These are phyloP conservation scores for Melanargia galathea DNA, from an alignment of 2,888 invertebrate genomes.

Conservation along the genomic window DNA sequence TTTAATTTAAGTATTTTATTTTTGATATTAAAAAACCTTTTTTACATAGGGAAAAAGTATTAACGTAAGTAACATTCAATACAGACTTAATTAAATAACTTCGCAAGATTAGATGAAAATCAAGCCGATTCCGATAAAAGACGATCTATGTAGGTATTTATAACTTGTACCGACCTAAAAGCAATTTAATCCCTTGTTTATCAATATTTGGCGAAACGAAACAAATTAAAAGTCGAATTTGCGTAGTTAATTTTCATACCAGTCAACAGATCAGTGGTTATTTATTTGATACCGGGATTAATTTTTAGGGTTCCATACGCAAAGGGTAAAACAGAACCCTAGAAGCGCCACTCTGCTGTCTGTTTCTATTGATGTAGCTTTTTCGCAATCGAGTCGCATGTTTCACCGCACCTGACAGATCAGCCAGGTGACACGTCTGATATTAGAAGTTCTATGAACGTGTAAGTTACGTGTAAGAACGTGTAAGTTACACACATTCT, in stretches of 20 bases:
- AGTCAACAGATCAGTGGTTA: background rate
- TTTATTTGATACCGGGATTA: background rate
- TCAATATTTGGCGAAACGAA: constrained; percentile 27
- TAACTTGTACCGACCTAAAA: constrained; percentile 20
- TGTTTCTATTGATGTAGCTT: too few relatives aligned
- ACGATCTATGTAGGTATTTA: constrained; percentile 31
- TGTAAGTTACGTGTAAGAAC: constrained; percentile 19
- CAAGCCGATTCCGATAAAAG: constrained; percentile 27
- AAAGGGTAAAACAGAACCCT: too few relatives aligned
- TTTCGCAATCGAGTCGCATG: background rate
- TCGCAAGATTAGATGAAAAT: constrained; percentile 22
- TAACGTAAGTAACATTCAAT: too few relatives aligned
- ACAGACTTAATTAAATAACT: constrained; percentile 10
- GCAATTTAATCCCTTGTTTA: constrained; percentile 29
- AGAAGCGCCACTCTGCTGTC: too few relatives aligned
- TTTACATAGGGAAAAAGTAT: too few relatives aligned
- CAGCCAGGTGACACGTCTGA: background rate
- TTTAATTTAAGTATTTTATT: too few relatives aligned
- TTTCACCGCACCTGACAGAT: background rate
- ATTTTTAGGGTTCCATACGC: too few relatives aligned
- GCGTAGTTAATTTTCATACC: background rate
- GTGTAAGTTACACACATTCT: constrained; percentile 27
- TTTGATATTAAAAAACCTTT: too few relatives aligned
- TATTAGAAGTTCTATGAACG: background rate
- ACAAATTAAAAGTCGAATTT: constrained; percentile 20